Conservation (phyloP, 2,888 invertebrate genomes). For the Myopa tessellatipennis region DNA sequence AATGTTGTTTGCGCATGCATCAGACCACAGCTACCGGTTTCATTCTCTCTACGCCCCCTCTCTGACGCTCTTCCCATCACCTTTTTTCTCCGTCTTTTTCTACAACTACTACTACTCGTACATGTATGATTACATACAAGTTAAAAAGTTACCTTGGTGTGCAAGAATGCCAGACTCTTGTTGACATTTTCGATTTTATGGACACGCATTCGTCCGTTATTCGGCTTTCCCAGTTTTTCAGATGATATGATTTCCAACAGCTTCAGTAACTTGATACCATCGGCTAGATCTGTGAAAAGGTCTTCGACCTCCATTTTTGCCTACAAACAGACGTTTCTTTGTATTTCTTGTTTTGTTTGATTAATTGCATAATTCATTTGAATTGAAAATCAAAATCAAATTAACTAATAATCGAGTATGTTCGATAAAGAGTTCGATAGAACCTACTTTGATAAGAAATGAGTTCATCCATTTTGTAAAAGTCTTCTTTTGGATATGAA, state of each 20-base stretch:
- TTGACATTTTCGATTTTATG: constrained; percentile 99
- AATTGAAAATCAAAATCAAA: background rate
- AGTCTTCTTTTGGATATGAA: constrained; percentile 99
- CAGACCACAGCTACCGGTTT: constrained; percentile 1
- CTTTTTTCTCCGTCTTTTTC: background rate
- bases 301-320: constrained; percentile 98
- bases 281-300: constrained; percentile 94
- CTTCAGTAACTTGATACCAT: constrained; percentile 91
- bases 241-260: constrained; percentile 98
- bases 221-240: constrained; percentile 96
- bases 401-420: constrained; percentile 17
- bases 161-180: constrained; percentile 94
- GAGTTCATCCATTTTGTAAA: constrained; percentile 99
- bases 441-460: constrained; percentile 88
- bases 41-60: background rate
- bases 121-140: background rate
- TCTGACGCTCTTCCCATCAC: background rate
- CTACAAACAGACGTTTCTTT: constrained; percentile 69
- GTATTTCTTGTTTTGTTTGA: too few relatives aligned
- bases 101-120: background rate
- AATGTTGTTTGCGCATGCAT: constrained; percentile 25
- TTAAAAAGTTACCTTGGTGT: constrained; percentile 80
- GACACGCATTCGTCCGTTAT: constrained; percentile 94
- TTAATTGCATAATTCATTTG: background rate
- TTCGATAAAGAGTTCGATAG: background rate